These are phyloP conservation scores for Lithophane semibrunnea DNA, from an alignment of 2,888 invertebrate species.

Conservation along the genomic window DNA sequence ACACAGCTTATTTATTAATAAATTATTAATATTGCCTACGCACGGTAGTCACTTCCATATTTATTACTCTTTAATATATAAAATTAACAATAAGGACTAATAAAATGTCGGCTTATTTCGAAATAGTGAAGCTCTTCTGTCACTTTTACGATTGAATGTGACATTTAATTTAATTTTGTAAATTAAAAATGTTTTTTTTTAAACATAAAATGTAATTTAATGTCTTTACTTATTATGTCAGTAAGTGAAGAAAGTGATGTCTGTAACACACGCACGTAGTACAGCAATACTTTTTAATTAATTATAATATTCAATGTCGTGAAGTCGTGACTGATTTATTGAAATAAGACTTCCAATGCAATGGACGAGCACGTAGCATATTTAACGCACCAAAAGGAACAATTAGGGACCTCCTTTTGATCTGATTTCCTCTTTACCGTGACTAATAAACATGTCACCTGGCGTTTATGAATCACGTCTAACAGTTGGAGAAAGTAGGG, in stretches of 20 bases:
- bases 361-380: constrained; percentile 48
- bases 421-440: constrained; percentile 27
- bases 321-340: constrained; percentile 50
- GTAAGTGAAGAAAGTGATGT: background rate
- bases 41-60: constrained; percentile 49
- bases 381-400: constrained; percentile 24
- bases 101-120: constrained; percentile 52
- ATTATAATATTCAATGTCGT: constrained; percentile 43
- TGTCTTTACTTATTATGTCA: background rate
- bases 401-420: constrained; percentile 33
- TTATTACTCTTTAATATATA: constrained; percentile 29
- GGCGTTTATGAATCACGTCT: constrained; percentile 34
- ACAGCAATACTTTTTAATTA: constrained; percentile 3
- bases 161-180: constrained; percentile 31
- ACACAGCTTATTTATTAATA: constrained; percentile 60
- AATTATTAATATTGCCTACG: constrained; percentile 42
- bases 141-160: constrained; percentile 24
- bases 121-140: constrained; percentile 42
- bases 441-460: constrained; percentile 54
- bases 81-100: constrained; percentile 38
- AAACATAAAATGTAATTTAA: background rate
- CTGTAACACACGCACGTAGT: background rate
- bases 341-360: constrained; percentile 43
- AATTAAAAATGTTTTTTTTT: constrained; percentile 11
- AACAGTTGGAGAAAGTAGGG: constrained; percentile 54